Conservation (phyloP, 2,797 vertebrate genomes). For the Myripristis jacobus region DNA sequence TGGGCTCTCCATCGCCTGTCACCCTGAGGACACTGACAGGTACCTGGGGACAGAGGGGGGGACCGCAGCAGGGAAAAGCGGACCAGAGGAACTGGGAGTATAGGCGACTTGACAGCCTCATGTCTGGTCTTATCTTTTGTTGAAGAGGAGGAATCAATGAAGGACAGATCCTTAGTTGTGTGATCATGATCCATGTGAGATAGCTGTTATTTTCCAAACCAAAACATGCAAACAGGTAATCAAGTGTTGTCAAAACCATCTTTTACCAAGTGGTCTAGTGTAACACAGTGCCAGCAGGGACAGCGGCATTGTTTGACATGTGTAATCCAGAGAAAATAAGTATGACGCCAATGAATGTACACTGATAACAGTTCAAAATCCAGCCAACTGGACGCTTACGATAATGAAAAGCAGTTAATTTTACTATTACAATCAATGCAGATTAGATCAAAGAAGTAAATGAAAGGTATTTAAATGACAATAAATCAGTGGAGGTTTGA, state of each 20-base stretch:
- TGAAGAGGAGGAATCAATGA: not conserved
- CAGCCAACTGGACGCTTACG: not conserved
- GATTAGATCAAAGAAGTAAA: constrained; percentile 11
- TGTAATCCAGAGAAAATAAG: not conserved
- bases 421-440: not conserved
- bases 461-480: constrained; percentile 10
- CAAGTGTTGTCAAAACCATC: not conserved
- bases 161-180: not conserved
- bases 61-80: not conserved
- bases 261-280: not conserved
- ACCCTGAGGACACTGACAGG: constrained; percentile 13
- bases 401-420: not conserved
- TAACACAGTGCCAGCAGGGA: too few species aligned
- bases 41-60: not conserved
- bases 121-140: not conserved
- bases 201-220: not conserved
- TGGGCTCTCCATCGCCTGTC: constrained; percentile 10
- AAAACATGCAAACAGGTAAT: not conserved
- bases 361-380: not conserved
- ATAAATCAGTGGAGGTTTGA: constrained; percentile 6
- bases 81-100: not conserved
- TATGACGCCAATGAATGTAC: not conserved
- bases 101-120: not conserved
- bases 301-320: not conserved
- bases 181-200: not conserved